Evolutionary conservation across 2,113 vertebrate genomes (phyloP).

Genomic region (Vulpes lagopus): DNA sequence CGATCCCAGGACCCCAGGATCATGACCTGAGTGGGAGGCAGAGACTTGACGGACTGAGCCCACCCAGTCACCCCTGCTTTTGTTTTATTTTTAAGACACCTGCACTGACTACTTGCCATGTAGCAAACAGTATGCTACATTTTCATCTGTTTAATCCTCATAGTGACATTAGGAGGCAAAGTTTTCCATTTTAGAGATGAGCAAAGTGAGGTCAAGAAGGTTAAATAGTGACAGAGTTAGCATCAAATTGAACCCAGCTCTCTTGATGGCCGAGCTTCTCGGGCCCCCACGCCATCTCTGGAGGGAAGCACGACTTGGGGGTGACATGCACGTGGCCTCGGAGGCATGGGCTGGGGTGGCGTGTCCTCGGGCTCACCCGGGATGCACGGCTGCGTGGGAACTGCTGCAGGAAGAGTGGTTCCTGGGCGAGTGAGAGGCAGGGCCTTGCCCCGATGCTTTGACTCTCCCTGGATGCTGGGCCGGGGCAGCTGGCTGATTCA

Average conservation of each 20-base stretch:
- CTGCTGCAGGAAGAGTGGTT: not conserved
- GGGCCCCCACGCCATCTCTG: not conserved
- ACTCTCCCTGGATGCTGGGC: not conserved
- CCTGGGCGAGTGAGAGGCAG: not conserved
- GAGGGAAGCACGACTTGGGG: not conserved
- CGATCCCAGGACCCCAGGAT: too few species aligned
- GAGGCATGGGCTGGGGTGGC: not conserved
- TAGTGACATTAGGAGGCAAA: not conserved
- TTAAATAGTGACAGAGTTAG: not conserved
- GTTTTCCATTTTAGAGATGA: not conserved
- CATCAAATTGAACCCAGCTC: not conserved
- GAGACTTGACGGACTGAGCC: too few species aligned
- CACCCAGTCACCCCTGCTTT: too few species aligned
- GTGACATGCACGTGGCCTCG: accelerated
- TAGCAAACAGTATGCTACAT: not conserved
- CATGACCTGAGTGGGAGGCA: too few species aligned
- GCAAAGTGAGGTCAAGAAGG: not conserved
- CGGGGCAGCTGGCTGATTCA: not conserved
- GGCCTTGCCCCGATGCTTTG: not conserved
- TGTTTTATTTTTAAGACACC: not conserved
- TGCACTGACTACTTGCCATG: not conserved
- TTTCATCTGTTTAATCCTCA: not conserved
- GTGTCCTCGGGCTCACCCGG: not conserved
- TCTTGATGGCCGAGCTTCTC: not conserved
- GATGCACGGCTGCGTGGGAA: not conserved